Conservation (phyloP, 2,888 invertebrate genomes). For the Lasioglossum pauxillum region DNA sequence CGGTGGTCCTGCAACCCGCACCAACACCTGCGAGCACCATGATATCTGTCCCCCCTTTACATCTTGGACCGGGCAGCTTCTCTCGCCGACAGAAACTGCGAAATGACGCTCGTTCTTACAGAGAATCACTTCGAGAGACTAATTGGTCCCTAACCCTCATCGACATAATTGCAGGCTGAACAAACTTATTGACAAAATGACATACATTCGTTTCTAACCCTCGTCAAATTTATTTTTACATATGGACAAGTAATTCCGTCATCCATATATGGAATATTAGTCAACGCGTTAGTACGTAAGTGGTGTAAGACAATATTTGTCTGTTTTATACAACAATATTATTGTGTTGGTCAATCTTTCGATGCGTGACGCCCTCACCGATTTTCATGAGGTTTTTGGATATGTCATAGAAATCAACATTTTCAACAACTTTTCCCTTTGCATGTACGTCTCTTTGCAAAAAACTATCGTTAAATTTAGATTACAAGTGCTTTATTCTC, state of each 20-base stretch:
- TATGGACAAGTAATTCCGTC: neutral
- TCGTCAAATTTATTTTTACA: neutral
- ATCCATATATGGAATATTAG: neutral
- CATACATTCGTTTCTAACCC: neutral
- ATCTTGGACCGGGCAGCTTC: neutral
- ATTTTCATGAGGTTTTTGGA: no score
- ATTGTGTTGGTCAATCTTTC: no score
- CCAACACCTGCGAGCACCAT: slow-evolving; percentile 35
- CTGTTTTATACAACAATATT: no score
- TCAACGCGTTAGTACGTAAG: no score
- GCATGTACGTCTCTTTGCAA: no score
- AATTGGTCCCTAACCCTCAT: neutral
- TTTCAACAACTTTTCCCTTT: no score
- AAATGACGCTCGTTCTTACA: slow-evolving; percentile 46
- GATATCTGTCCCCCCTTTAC: neutral
- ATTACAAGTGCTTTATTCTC: no score
- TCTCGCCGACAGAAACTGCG: slow-evolving; percentile 40
- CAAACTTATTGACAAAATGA: neutral
- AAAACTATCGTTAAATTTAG: no score
- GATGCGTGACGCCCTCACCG: no score
- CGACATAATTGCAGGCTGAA: neutral
- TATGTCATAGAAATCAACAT: no score
- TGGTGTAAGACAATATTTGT: no score
- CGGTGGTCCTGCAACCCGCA: slow-evolving; percentile 20
- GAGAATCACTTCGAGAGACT: slow-evolving; percentile 17